Conservation (phyloP, 1,140 invertebrate species). For the Musca vetustissima region DNA sequence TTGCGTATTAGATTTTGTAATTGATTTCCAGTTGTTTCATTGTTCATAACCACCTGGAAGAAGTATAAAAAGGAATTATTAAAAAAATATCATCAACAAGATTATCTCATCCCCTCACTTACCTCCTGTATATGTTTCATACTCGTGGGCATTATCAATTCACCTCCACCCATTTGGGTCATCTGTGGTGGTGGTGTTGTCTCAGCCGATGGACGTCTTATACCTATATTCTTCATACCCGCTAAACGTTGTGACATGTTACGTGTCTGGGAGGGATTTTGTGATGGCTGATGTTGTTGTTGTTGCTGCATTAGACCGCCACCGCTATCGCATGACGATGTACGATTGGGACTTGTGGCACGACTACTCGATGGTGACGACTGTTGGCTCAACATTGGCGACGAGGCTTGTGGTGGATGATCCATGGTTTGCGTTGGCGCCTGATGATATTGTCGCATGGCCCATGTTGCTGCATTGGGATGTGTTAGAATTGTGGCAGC, state of each 20-base stretch:
- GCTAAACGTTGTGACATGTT: conserved; percentile 43
- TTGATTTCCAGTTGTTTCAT: conserved; percentile 39
- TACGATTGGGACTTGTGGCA: conserved; percentile 60
- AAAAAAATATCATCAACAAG: background rate
- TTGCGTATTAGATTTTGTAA: conserved; percentile 50
- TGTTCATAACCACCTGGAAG: conserved; percentile 40
- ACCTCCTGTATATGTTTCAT: conserved; percentile 45
- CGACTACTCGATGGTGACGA: conserved; percentile 63
- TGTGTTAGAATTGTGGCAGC: conserved; percentile 48
- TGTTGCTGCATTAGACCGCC: conserved; percentile 31
- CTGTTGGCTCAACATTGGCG: conserved; percentile 63
- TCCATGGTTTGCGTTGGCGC: conserved; percentile 14
- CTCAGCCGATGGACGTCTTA: conserved; percentile 57
- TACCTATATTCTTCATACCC: conserved; percentile 41
- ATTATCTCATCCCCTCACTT: conserved; percentile 23
- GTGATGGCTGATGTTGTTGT: conserved; percentile 38
- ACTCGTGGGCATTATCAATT: conserved; percentile 37
- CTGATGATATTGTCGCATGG: conserved; percentile 28
- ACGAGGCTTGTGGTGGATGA: conserved; percentile 56
- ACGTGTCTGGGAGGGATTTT: conserved; percentile 30
- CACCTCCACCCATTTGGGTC: conserved; percentile 28
- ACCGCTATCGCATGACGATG: conserved; percentile 57
- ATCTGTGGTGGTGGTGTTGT: conserved; percentile 56
- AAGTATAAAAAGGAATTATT: conserved; percentile 5
- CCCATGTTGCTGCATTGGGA: conserved; percentile 35